Base-by-base conservation (phyloP, 2,888 invertebrate species). In the Epiperipatus broadwayi region DNA sequence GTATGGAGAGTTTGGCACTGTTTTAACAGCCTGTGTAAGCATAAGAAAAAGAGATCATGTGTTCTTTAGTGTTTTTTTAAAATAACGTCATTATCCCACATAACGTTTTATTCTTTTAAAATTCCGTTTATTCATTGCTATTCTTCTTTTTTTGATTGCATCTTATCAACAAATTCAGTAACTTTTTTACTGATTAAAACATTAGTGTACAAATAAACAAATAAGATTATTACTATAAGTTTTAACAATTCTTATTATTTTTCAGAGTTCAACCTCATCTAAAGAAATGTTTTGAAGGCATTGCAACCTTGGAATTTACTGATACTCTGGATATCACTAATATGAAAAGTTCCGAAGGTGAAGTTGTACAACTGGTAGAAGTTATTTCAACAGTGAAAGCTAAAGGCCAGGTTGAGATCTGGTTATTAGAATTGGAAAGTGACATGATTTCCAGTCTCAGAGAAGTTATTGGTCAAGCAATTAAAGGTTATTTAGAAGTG, bases 371-470 rank as follows among this genome's bases (percentile, higher is more conserved):
- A 39, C 50, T 63, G 12, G 49, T 47, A 33, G 58, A 59, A 20
- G 49, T 52, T 21, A 60, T 63, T 41, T 57, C 57, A 2, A 61
- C 61, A 2, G 51, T 57, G 4, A 60, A 59, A 44, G 85, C 89
- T 0, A 68, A 84, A 48, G 91, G 91, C 38, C 87, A 87, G 64
- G 91, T 93, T 1, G 93, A 93, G 58, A 89, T 84, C 64, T 93
- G 91, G 93, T 63, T 93, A 38, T 60, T 80, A 5, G 84, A 89
- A 53, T 61, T 93, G 33, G 89, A 91, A 58, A 60, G 60, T 7
- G 70, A 75, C 43, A 91, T 93, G 87, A 77, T 19, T 39, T 37
- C 16, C 8, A 10, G 18, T 4, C 19, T 7, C 10, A 15, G 20
- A 2, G 42, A 62, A 60, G 58, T 59, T 27, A 57, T 84, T 12